Evolutionary conservation across 2,888 invertebrate genomes (phyloP).

Genomic region (Cantharis lateralis): DNA sequence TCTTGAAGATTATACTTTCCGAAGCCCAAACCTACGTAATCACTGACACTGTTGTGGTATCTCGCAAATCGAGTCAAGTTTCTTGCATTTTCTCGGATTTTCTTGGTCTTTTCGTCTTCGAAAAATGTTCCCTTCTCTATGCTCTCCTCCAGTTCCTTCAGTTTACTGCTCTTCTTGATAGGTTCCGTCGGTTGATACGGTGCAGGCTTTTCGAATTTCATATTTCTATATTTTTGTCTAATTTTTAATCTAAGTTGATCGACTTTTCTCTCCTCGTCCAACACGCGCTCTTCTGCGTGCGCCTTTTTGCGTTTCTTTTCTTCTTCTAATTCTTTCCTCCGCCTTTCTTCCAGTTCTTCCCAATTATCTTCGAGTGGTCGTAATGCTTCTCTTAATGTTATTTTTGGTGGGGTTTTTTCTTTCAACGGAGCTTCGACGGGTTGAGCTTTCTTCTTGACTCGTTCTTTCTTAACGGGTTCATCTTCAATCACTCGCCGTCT

Average conservation of each 20-base stretch:
- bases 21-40: constrained; percentile 20
- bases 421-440: constrained; percentile 31
- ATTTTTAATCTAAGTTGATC: constrained; percentile 49
- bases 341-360: constrained; percentile 33
- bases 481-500: constrained; percentile 47
- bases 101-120: constrained; percentile 51
- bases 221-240: constrained; percentile 47
- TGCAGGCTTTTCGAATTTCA: constrained; percentile 48
- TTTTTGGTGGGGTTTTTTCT: constrained; percentile 38
- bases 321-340: constrained; percentile 46
- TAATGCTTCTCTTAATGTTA: constrained; percentile 35
- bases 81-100: constrained; percentile 51
- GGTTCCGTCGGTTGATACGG: constrained; percentile 50
- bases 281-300: constrained; percentile 46
- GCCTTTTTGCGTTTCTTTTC: constrained; percentile 50
- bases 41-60: constrained; percentile 10
- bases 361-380: constrained; percentile 48
- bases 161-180: constrained; percentile 50
- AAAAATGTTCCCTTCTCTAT: constrained; percentile 53
- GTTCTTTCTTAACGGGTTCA: constrained; percentile 44
- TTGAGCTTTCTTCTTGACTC: constrained; percentile 42
- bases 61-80: constrained; percentile 15
- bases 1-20: constrained; percentile 20
- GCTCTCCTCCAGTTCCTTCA: constrained; percentile 50
- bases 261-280: constrained; percentile 49